Percentiles rank a stretch among this genome's conserved stretches.
phyloP scores from a whole-genome alignment of 2,888 invertebrate genomes.

The Tachina grossa region DNA sequence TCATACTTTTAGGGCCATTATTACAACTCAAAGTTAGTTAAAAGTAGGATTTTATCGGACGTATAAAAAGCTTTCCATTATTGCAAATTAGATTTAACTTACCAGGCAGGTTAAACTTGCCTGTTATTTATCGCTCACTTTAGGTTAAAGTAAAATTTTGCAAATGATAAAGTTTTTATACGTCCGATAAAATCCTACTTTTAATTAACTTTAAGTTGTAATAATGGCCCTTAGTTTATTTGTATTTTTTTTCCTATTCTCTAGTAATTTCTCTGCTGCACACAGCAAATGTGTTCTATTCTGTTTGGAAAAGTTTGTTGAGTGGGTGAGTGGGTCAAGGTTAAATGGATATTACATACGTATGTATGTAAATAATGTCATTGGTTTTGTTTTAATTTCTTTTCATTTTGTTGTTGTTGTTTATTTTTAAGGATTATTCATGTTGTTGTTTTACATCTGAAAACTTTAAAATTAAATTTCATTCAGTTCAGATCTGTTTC shows the following conservation, averaged over 20 bases:
- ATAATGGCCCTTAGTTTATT: too few species aligned
- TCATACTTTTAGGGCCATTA: slow-evolving; percentile 20
- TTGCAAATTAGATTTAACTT: too few species aligned
- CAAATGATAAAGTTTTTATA: too few species aligned
- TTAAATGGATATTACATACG: slow-evolving; percentile 59
- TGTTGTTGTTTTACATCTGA: slow-evolving; percentile 45
- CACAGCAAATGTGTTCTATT: slow-evolving; percentile 43
- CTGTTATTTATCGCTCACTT: too few species aligned
- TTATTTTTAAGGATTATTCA: slow-evolving; percentile 23
- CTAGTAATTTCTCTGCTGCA: slow-evolving; percentile 16
- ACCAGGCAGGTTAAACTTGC: too few species aligned
- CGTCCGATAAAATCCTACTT: too few species aligned
- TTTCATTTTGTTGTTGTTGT: slow-evolving; percentile 35
- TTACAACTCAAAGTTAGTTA: too few species aligned
- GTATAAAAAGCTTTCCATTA: too few species aligned
- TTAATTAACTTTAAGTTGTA: too few species aligned
- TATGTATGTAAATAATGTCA: slow-evolving; percentile 63
- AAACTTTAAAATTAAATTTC: slow-evolving; percentile 59
- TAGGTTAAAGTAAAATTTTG: too few species aligned
- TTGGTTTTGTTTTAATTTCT: slow-evolving; percentile 68
- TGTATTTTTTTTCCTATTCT: slow-evolving; percentile 1
- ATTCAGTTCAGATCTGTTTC: slow-evolving; percentile 28
- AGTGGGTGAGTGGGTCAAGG: slow-evolving; percentile 71
- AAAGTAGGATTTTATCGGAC: too few species aligned
- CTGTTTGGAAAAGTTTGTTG: slow-evolving; percentile 68